phyloP scores from a whole-genome alignment of 2,113 vertebrate species.

The Indicator indicator region DNA sequence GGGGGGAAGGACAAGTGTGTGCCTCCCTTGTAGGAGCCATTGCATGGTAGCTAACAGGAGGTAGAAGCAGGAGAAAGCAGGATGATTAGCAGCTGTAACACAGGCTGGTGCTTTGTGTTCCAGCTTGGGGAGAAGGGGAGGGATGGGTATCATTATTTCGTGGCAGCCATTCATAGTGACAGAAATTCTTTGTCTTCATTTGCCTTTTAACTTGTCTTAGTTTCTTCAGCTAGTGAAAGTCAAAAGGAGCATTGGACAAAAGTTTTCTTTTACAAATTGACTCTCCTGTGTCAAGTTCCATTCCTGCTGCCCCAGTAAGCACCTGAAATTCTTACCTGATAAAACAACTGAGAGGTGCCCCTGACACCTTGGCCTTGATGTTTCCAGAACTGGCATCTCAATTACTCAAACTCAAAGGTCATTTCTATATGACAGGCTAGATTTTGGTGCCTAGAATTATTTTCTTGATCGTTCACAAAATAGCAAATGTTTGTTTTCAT shows the following conservation, averaged over 20 bases:
- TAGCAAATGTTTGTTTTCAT: not conserved
- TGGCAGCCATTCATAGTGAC: not conserved
- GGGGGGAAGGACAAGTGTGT: too few relatives aligned
- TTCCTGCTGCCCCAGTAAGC: not conserved
- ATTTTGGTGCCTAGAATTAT: not conserved
- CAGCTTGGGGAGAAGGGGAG: not conserved
- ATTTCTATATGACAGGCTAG: not conserved
- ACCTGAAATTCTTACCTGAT: not conserved
- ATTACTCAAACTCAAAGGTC: not conserved
- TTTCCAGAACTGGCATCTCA: not conserved
- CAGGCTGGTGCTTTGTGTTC: not conserved
- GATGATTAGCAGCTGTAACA: not conserved
- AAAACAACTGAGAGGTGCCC: not conserved
- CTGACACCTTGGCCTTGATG: rapidly evolving
- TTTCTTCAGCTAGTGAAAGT: not conserved
- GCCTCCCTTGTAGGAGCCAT: rapidly evolving
- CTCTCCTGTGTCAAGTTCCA: not conserved
- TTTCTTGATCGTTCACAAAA: not conserved
- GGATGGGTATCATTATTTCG: not conserved
- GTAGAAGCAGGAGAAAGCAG: not conserved
- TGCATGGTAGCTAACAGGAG: not conserved
- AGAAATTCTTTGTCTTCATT: not conserved
- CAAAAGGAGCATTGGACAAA: not conserved
- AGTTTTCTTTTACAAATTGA: not conserved
- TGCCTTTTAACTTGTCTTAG: not conserved